These are phyloP conservation scores for Gallinago solitaria DNA, from an alignment of 2,797 vertebrate species.

Conservation along the genomic window DNA sequence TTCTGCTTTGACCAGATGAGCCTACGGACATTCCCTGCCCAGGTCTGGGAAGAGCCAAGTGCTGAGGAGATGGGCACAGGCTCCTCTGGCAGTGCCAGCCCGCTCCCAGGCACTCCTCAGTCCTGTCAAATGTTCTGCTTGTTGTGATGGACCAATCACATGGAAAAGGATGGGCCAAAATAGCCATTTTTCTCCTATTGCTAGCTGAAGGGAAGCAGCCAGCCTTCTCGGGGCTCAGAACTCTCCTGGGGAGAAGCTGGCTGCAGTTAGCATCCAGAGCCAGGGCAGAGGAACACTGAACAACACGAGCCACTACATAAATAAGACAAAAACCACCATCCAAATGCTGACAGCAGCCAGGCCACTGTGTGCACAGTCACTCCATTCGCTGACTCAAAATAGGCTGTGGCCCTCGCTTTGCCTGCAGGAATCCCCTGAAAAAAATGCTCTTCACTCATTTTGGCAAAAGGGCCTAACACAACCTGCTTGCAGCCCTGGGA, in stretches of 20 bases:
- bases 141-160: not conserved
- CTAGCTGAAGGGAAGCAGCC: not conserved
- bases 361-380: not conserved
- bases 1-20: not conserved
- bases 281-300: not conserved
- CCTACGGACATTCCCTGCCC: not conserved
- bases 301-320: not conserved
- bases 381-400: not conserved
- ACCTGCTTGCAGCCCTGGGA: not conserved
- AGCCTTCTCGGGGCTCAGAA: not conserved
- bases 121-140: not conserved
- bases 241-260: not conserved
- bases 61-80: not conserved
- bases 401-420: not conserved
- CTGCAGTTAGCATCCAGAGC: not conserved
- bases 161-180: not conserved
- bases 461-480: not conserved
- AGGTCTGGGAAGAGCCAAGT: not conserved
- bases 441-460: not conserved
- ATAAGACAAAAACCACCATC: not conserved
- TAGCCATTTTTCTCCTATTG: not conserved
- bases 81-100: not conserved
- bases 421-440: constrained; percentile 21
- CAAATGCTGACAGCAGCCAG: constrained; percentile 7
- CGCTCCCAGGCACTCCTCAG: not conserved